Evolutionary conservation across 2,888 invertebrate genomes (phyloP).

Genomic region (Anticlea derivata): DNA sequence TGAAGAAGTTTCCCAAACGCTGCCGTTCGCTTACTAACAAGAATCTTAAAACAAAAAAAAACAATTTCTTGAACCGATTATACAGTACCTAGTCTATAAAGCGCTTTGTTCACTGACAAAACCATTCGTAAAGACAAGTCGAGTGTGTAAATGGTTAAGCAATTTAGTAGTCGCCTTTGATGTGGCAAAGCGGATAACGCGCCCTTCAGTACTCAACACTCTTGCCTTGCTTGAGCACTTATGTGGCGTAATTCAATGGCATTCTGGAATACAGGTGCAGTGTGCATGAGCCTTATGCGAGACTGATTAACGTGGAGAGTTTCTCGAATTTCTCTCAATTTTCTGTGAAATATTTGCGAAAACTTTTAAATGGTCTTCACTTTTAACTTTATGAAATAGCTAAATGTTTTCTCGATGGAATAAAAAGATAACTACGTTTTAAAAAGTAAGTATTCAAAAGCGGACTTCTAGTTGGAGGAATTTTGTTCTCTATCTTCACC

Average conservation of each 20-base stretch:
- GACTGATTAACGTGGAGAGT: background rate
- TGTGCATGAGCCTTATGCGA: slow-evolving; percentile 18
- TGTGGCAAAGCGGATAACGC: slow-evolving; percentile 28
- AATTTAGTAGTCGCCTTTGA: slow-evolving; percentile 35
- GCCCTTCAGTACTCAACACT: slow-evolving; percentile 8
- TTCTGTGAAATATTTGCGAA: too few relatives aligned
- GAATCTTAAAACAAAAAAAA: background rate
- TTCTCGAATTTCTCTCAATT: too few relatives aligned
- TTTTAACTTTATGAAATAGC: too few relatives aligned
- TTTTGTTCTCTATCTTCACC: too few relatives aligned
- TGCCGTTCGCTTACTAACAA: slow-evolving; percentile 11
- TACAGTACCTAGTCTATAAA: slow-evolving; percentile 30
- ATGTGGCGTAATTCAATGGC: slow-evolving; percentile 31
- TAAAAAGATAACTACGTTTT: too few relatives aligned
- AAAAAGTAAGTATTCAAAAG: too few relatives aligned
- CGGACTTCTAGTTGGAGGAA: too few relatives aligned
- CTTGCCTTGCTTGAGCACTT: slow-evolving; percentile 26
- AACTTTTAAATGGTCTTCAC: too few relatives aligned
- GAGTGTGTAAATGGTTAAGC: slow-evolving; percentile 38
- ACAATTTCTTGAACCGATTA: slow-evolving; percentile 26
- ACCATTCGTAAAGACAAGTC: slow-evolving; percentile 25
- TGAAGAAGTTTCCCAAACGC: background rate
- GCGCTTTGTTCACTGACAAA: slow-evolving; percentile 29
- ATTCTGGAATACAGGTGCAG: slow-evolving; percentile 25
- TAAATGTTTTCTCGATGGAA: too few relatives aligned